These are phyloP conservation scores for Cottus gobio DNA, from an alignment of 2,113 vertebrate species.

Conservation along the genomic window DNA sequence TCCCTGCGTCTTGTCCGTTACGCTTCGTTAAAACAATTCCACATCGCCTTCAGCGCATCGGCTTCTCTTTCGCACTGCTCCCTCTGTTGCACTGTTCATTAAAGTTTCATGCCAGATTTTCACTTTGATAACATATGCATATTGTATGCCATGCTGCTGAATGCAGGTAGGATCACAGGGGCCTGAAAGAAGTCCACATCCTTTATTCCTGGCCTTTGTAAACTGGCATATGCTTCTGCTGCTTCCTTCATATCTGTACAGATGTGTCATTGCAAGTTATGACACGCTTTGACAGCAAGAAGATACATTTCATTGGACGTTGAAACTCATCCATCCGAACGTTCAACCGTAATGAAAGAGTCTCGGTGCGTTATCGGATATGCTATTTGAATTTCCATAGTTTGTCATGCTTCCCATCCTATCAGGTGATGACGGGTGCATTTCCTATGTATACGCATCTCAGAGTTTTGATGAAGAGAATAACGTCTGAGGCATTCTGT, in stretches of 20 bases:
- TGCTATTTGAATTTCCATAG: slow-evolving; percentile 65
- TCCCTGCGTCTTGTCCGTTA: slow-evolving; percentile 70
- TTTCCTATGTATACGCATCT: slow-evolving; percentile 47
- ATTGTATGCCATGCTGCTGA: slow-evolving; percentile 75
- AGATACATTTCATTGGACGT: slow-evolving; percentile 51
- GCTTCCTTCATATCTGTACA: slow-evolving; percentile 33
- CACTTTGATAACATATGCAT: slow-evolving; percentile 83
- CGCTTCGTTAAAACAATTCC: slow-evolving; percentile 81
- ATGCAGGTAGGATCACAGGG: slow-evolving; percentile 72
- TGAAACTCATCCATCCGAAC: slow-evolving; percentile 53
- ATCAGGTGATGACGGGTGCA: slow-evolving; percentile 45
- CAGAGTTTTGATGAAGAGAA: slow-evolving; percentile 55
- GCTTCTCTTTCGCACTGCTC: slow-evolving; percentile 68
- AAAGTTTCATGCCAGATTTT: slow-evolving; percentile 82
- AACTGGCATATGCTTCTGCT: slow-evolving; percentile 33
- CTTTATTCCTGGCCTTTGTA: slow-evolving; percentile 43
- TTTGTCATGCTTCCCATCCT: slow-evolving; percentile 41
- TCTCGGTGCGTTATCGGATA: slow-evolving; percentile 40
- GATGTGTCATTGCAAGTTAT: slow-evolving; percentile 49
- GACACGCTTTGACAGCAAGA: slow-evolving; percentile 37
- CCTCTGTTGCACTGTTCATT: slow-evolving; percentile 73
- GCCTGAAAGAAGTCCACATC: slow-evolving; percentile 31
- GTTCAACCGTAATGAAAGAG: slow-evolving; percentile 33
- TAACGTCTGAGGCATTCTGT: slow-evolving; percentile 40
- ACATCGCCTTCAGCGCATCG: slow-evolving; percentile 77